Evolutionary conservation across 2,797 vertebrate species (phyloP).

Genomic region (Hydrophis major): DNA sequence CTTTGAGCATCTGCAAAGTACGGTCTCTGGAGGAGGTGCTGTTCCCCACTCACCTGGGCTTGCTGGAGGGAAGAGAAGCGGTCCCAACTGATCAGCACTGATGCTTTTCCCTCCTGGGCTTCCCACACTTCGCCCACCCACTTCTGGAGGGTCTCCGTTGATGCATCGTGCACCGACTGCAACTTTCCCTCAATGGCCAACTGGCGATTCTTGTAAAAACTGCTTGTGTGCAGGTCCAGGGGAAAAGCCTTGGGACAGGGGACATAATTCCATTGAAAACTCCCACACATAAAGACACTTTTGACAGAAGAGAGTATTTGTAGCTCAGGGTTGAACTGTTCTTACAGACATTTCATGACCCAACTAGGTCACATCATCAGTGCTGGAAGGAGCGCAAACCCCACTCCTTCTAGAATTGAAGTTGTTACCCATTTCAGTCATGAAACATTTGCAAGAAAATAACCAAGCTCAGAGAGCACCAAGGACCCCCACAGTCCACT

Average conservation of each 20-base stretch:
- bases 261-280: not conserved
- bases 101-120: conserved; percentile 70
- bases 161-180: conserved; percentile 72
- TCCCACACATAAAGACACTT: not conserved
- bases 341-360: not conserved
- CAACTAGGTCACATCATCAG: not conserved
- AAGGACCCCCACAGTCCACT: not conserved
- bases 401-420: not conserved
- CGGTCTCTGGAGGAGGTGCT: not conserved
- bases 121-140: conserved; percentile 82
- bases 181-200: conserved; percentile 78
- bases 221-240: conserved; percentile 89
- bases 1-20: not conserved
- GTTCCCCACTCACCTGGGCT: conserved; percentile 67
- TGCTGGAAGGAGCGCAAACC: not conserved
- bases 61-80: conserved; percentile 82
- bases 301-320: not conserved
- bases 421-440: no score
- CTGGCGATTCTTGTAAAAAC: conserved; percentile 86
- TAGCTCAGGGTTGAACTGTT: not conserved
- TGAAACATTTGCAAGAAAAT: not conserved
- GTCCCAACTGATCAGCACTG: conserved; percentile 86
- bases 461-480: not conserved
- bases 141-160: conserved; percentile 71
- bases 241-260: conserved; percentile 76